Percentiles rank a stretch among this genome's conserved stretches.
These are phyloP conservation scores for Aurelia aurita DNA, from an alignment of 30 jellyfish, hydroid and myxozoan species.

Conservation along the genomic window DNA sequence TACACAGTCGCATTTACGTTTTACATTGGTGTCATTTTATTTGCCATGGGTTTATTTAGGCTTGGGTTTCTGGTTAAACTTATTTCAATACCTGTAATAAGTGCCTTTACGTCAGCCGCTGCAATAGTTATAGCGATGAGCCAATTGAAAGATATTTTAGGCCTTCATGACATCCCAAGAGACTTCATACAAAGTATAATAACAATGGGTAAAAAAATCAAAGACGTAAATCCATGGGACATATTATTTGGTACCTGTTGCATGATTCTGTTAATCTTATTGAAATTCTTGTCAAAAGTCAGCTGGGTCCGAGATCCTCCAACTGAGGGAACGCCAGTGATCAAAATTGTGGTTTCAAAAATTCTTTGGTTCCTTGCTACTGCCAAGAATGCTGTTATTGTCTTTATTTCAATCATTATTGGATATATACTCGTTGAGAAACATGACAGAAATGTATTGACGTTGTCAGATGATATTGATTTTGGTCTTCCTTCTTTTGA, in stretches of 20 bases:
- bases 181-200: conserved; percentile 53
- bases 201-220: conserved; percentile 51
- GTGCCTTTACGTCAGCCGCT: conserved; percentile 94
- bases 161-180: conserved; percentile 71
- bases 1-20: conserved; percentile 73
- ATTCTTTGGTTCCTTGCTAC: conserved; percentile 73
- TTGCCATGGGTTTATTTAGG: conserved; percentile 78
- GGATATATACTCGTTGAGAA: conserved; percentile 42
- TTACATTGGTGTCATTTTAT: conserved; percentile 77
- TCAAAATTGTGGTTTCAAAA: conserved; percentile 18
- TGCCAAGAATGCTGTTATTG: conserved; percentile 85
- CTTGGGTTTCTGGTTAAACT: conserved; percentile 90
- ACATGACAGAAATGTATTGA: conserved; percentile 23
- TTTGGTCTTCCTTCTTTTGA: conserved; percentile 79
- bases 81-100: conserved; percentile 87
- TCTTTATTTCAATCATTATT: conserved; percentile 44
- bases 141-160: conserved; percentile 78
- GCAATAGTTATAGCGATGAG: conserved; percentile 88
- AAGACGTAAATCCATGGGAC: conserved; percentile 79
- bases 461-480: conserved; percentile 70
- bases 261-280: conserved; percentile 56
- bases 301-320: conserved; percentile 17
- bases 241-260: conserved; percentile 70
- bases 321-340: conserved; percentile 7
- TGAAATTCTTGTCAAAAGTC: conserved; percentile 57